phyloP scores from a whole-genome alignment of 2,113 vertebrate species.

The Myiagra hebetior region DNA sequence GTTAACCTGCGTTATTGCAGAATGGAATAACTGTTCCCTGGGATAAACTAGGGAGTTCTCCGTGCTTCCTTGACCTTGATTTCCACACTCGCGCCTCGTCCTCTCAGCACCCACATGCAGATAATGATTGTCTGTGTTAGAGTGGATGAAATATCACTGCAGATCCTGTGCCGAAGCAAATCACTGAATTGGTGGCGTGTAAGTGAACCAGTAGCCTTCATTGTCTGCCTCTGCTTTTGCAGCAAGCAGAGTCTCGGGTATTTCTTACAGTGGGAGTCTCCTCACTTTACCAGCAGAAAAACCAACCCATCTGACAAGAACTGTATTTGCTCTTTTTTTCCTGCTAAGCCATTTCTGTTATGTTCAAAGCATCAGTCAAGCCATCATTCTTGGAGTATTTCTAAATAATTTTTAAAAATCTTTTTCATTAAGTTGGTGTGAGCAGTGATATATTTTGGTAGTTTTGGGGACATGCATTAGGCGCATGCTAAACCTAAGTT shows the following conservation, averaged over 20 bases:
- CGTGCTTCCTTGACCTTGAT: constrained; percentile 58
- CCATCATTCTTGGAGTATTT: constrained; percentile 1
- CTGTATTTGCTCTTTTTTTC: not conserved
- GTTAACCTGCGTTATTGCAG: constrained; percentile 66
- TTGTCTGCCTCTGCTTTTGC: not conserved
- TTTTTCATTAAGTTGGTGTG: not conserved
- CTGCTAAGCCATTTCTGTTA: not conserved
- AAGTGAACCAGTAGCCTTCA: not conserved
- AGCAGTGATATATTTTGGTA: not conserved
- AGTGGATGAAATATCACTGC: constrained; percentile 52
- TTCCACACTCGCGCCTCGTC: not conserved
- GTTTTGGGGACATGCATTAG: not conserved
- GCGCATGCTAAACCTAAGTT: not conserved
- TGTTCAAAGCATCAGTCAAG: constrained; percentile 1
- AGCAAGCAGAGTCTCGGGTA: not conserved
- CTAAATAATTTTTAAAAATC: not conserved
- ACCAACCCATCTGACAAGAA: not conserved
- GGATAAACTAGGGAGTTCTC: constrained; percentile 50
- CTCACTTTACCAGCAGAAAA: not conserved
- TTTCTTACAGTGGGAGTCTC: not conserved
- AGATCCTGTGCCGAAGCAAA: not conserved
- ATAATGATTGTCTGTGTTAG: constrained; percentile 45
- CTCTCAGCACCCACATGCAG: constrained; percentile 37
- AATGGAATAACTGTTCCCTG: constrained; percentile 59
- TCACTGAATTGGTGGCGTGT: not conserved